Base-by-base conservation (phyloP, 2,797 vertebrate genomes). In the Lacerta viridis region DNA sequence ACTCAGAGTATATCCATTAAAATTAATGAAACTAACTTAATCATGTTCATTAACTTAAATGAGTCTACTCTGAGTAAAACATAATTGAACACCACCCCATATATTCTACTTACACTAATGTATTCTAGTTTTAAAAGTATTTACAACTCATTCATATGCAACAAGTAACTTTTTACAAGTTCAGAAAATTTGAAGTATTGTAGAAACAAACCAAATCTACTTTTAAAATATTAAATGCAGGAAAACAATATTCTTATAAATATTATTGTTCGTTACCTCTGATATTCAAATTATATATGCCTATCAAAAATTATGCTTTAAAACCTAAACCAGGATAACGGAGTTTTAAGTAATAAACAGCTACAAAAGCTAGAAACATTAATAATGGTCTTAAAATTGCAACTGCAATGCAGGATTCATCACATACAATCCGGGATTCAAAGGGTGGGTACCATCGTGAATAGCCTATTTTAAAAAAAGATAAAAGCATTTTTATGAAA, bases 331-430 rank as follows among this genome's bases (percentile, higher is more conserved):
- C n/a, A 74, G 27, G 86, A 9, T 59, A 78, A 72, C 61, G 90
- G 5, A 64, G 11, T 68, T 83, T 25, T 29, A 69, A 46, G 18
- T 23, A 59, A 23, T 43, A 83, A 43, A 68, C 8, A 86, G 50
- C n/a, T 89, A 87, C 1, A 83, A 72, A 33, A 36, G 82, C 20
- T 41, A 79, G 8, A 41, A n/a, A 66, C 20, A 84, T 39, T 55
- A 55, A 68, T 69, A 92, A 5, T 7, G 88, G 11, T 88, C n/a
- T 86, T 23, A 88, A 66, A 84, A 93, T 55, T 85, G 79, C 4
- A 80, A 43, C 64, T 61, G 72, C 3, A 33, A 92, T 25, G 71
- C 36, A 88, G 69, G 90, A 55, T 55, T 27, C 11, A n/a, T 77
- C 78, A 46, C 25, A 86, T 11, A 41, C 1, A 80, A 7, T 88